Base-by-base conservation (phyloP, 2,888 invertebrate species). In the Hydropsyche betteni region DNA sequence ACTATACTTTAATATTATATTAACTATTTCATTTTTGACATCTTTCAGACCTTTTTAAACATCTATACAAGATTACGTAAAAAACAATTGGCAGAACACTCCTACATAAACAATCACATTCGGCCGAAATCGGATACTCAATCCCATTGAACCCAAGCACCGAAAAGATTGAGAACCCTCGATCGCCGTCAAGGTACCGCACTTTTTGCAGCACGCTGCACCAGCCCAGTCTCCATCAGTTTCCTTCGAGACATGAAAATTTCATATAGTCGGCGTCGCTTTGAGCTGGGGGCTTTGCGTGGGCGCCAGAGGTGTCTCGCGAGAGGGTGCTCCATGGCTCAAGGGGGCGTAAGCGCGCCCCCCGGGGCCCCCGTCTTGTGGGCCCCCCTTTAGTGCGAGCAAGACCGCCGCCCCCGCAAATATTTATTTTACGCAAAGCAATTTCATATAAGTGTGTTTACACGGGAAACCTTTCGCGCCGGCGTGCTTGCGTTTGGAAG, bases 381-480 rank as follows among this genome's bases (percentile, higher is more conserved):
- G 64, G 61, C 5, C 12, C 10, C 53, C 14, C 6, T n/a, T n/a
- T n/a, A n/a, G 24, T 14, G 16, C 14, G 8, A 58, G 58, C 24
- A 14, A 58, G 58, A 58, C 58, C 64, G 69, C 34, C 70, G 61
- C 68, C 34, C 69, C 77, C 50, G 75, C 75, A 76, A 79, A 79
- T 79, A 79, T 79, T 79, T 79, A 79, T 77, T 79, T 77, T 79
- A 72, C 77, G 76, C 79, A 75, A 75, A 79, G 76, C 79, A 79
- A 79, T 79, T 77, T 79, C 77, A 77, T 79, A 74, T 73, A 77
- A 77, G 77, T 75, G 77, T 79, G 77, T 79, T 79, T 79, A 71
- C 75, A 72, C 53, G 69, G 72, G 75, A 77, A 79, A 79, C 79
- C 79, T 79, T 79, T 79, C 79, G 76, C 75, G 79, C 61, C 24